Evolutionary conservation across 2,113 vertebrate species (phyloP), one percentile per base, ranked within the genome.

Genomic region (Entomyzon cyanotis): DNA sequence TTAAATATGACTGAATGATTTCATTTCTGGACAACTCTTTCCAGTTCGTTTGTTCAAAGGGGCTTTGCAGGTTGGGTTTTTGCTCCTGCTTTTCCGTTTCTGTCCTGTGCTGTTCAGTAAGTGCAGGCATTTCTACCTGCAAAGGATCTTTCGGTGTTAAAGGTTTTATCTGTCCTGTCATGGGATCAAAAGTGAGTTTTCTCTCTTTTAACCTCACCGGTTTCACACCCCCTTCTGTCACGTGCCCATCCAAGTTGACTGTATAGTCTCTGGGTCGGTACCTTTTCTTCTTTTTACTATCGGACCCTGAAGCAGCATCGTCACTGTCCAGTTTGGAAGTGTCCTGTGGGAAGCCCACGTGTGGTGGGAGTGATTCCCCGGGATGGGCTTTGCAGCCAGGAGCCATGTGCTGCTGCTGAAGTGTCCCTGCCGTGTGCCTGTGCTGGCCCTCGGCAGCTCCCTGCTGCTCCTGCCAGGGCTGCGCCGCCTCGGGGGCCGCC

Each of bases 1-100:
- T 99, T 89, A 99, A 98, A 98, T 99, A 99, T 6, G 99, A 98
- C 97, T 99, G 98, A 96, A 99, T 99, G 77, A 99, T 99, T 97
- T 99, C 98, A 0, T 98, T 99, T 94, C 98, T 98, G 7, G 99
- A 99, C 87, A 99, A 96, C 84, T 99, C 99, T 95, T 99, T 99
- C 98, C 99, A 99, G 98, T 99, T 99, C 31, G 98, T 99, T 97
- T 99, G 99, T 97, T 99, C 98, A 88, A 99, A 98, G 67, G 98
- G 98, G 96, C 98, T 99, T 94, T 98, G 98, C 88, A 98, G 96
- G 92, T 96, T 96, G 76, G 98, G 95, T 67, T 98, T 97, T 75
- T 97, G 97, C 96, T 98, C 98, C 69, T 97, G 98, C 94, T 98
- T 98, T 46, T 97, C 97, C 30, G 84, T 97, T 91, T 98, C 99